A percentile compares a stretch with the other conserved stretches of the same genome.
Conservation (phyloP, 53 echinoderm and acorn worm genomes). For the Antedon mediterranea region DNA sequence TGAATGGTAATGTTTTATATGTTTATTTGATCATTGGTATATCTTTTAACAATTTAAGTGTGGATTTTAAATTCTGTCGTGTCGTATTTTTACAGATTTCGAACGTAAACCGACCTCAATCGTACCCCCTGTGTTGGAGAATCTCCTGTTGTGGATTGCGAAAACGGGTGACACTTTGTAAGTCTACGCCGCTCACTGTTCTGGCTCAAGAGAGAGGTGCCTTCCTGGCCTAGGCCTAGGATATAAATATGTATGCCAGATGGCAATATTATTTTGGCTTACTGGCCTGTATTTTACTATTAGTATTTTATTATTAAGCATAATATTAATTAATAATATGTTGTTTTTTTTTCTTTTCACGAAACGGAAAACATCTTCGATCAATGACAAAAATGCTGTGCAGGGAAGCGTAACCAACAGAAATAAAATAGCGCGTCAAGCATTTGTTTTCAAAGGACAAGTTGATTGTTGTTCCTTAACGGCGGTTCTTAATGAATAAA, state of each 20-base stretch:
- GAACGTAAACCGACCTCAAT: constrained; percentile 55
- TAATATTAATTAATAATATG: too few relatives aligned
- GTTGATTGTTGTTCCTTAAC: too few relatives aligned
- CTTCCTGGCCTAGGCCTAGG: neutral
- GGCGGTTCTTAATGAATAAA: too few relatives aligned
- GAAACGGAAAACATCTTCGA: too few relatives aligned
- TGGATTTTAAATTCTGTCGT: neutral
- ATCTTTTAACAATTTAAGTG: neutral
- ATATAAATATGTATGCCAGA: neutral
- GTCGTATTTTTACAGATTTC: constrained; percentile 48
- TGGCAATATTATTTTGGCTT: neutral
- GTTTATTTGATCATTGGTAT: neutral
- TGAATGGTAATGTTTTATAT: constrained; percentile 38
- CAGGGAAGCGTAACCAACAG: too few relatives aligned
- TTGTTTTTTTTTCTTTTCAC: too few relatives aligned
- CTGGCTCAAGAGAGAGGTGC: neutral
- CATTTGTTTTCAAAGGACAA: too few relatives aligned
- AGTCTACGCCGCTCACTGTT: constrained; percentile 17
- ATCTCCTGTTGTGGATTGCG: constrained; percentile 73
- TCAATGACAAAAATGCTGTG: too few relatives aligned
- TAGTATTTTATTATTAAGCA: too few relatives aligned
- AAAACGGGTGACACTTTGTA: constrained; percentile 82
- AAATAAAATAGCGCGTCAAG: too few relatives aligned
- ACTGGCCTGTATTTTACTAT: too few relatives aligned
- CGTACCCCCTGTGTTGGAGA: constrained; percentile 67